Evolutionary conservation across 2,113 vertebrate genomes (phyloP).

Genomic region (Peromyscus polionotus): DNA sequence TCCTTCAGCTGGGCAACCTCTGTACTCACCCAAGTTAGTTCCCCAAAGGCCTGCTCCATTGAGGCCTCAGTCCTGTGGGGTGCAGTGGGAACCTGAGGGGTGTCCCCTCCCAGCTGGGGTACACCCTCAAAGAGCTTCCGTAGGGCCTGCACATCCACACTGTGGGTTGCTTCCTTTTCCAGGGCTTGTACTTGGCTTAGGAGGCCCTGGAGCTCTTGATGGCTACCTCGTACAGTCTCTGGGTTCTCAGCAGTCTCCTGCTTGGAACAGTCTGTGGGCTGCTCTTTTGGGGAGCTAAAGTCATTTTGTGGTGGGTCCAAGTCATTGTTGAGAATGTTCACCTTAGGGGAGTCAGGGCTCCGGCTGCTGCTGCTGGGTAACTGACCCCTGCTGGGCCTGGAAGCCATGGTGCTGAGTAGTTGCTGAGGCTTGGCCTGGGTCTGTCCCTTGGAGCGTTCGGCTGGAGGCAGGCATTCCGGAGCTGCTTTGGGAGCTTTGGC

Average conservation of each 20-base stretch:
- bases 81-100: slow-evolving; percentile 67
- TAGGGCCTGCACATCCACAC: slow-evolving; percentile 90
- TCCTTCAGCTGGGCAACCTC: slow-evolving; percentile 95
- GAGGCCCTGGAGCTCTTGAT: slow-evolving; percentile 92
- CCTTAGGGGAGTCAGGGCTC: background rate
- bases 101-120: slow-evolving; percentile 89
- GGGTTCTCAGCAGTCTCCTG: slow-evolving; percentile 91
- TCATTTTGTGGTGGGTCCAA: background rate
- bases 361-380: background rate
- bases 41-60: slow-evolving; percentile 92
- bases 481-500: slow-evolving; percentile 52
- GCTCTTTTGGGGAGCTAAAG: background rate
- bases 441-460: background rate
- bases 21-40: slow-evolving; percentile 94
- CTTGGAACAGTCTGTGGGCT: fast-evolving
- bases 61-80: slow-evolving; percentile 86
- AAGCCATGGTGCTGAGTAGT: background rate
- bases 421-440: background rate
- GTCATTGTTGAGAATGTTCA: background rate
- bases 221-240: slow-evolving; percentile 90
- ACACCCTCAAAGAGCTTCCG: slow-evolving; percentile 92
- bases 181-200: slow-evolving; percentile 92
- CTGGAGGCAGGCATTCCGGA: fast-evolving
- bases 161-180: slow-evolving; percentile 90
- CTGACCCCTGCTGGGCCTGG: background rate